Evolutionary conservation across 2,113 vertebrate genomes (phyloP), one percentile per base, ranked within the genome.

Genomic region (Pelmatolapia mariae): DNA sequence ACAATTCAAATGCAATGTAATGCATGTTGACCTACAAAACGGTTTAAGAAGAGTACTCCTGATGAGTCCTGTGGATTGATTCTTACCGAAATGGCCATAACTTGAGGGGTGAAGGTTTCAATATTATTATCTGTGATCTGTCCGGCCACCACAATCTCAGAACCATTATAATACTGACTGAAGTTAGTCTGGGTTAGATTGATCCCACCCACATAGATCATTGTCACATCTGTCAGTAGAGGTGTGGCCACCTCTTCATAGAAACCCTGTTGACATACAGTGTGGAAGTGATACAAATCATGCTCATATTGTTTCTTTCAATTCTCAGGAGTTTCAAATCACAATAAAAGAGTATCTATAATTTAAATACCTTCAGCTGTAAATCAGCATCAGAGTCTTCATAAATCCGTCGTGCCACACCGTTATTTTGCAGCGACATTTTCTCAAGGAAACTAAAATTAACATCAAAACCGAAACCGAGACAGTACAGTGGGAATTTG

Each of bases 11-110:
- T 43, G 40, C 40, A 40, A n/a, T 18, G 2, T 61, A 4, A 36
- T 18, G n/a, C 91, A 7, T 88, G 5, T 52, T 24, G 5, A 43
- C 40, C 12, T 11, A 11, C 11, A 12, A 43, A 43, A 12, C 0
- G 11, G 1, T 16, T 31, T 31, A 3, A 45, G 24, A 76, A 31
- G 1, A 38, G 57, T 11, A n/a, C 10, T 16, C 0, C 3, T 66
- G 7, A 73, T 31, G 33, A 9, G 10, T 31, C 52, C 8, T 10
- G 2, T 66, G 4, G 4, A 38, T 4, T 1, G 1, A 45, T 71
- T 4, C 95, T 97, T 93, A 98, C 97, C 31, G 97, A 97, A 18
- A 85, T 87, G n/a, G 96, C 97, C 33, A 91, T 88, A 84, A 97
- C 94, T 9, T 96, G 89, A 3, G 96, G 94, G 56, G 36, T 90